These are phyloP conservation scores for Melanophora roralis DNA, from an alignment of 2,888 invertebrate species.

Conservation along the genomic window DNA sequence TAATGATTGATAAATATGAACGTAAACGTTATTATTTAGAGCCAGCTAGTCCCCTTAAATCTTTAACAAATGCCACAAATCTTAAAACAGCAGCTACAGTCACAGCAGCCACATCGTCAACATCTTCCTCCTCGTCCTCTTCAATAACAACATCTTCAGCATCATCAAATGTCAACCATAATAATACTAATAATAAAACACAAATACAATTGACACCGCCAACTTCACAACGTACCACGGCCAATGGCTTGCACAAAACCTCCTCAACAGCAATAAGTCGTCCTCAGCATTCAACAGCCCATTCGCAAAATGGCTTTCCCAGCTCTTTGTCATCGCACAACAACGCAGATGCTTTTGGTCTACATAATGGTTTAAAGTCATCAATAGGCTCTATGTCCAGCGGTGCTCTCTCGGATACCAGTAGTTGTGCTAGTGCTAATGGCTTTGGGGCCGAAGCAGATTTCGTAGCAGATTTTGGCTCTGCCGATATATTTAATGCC, in stretches of 20 bases:
- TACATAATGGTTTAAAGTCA: constrained; percentile 71
- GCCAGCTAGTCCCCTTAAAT: constrained; percentile 77
- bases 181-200: constrained; percentile 52
- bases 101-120: constrained; percentile 47
- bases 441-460: constrained; percentile 77
- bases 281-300: constrained; percentile 70
- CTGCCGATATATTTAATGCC: constrained; percentile 85
- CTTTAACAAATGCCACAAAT: constrained; percentile 74
- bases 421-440: constrained; percentile 74
- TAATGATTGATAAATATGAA: constrained; percentile 97
- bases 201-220: constrained; percentile 74
- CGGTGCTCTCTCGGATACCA: constrained; percentile 73
- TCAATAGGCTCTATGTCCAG: constrained; percentile 69
- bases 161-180: constrained; percentile 44
- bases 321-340: constrained; percentile 43
- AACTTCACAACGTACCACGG: constrained; percentile 73
- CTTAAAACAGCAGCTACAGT: constrained; percentile 66
- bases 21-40: constrained; percentile 83
- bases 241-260: constrained; percentile 71
- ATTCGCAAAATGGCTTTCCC: constrained; percentile 62
- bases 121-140: constrained; percentile 39
- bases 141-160: constrained; percentile 42
- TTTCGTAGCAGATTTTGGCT: constrained; percentile 85
- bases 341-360: constrained; percentile 66
- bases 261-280: constrained; percentile 73